These are phyloP conservation scores for Synchiropus splendidus DNA, from an alignment of 2,113 vertebrate species.

Conservation along the genomic window DNA sequence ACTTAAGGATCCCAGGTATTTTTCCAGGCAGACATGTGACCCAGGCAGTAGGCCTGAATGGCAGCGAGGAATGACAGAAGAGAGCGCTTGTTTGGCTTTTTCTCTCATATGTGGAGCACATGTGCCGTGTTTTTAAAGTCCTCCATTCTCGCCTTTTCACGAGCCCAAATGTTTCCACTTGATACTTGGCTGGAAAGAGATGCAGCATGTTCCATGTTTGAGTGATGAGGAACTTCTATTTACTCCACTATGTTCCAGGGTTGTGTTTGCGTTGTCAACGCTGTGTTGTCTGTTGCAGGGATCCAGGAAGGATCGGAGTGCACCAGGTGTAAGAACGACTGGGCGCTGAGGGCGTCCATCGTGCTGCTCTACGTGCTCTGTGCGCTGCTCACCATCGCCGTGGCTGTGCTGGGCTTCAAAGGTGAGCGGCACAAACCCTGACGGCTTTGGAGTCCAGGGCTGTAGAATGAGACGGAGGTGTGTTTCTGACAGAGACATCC, in stretches of 20 bases:
- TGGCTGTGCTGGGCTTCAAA: slow-evolving; percentile 95
- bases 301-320: slow-evolving; percentile 96
- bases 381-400: slow-evolving; percentile 87
- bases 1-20: too few species aligned
- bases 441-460: too few species aligned
- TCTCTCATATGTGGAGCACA: slow-evolving; percentile 39
- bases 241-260: too few species aligned
- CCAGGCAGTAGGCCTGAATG: neutral
- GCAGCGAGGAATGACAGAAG: slow-evolving; percentile 17
- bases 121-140: slow-evolving; percentile 26
- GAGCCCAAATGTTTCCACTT: slow-evolving; percentile 40
- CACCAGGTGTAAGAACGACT: slow-evolving; percentile 96
- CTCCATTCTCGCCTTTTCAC: slow-evolving; percentile 16
- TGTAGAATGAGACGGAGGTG: too few species aligned
- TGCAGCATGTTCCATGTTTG: too few species aligned
- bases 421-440: slow-evolving; percentile 60
- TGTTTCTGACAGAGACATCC: too few species aligned
- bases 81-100: slow-evolving; percentile 9
- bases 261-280: too few species aligned
- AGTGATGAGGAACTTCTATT: too few species aligned
- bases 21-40: neutral
- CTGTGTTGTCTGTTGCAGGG: slow-evolving; percentile 76
- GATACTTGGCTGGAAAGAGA: slow-evolving; percentile 17
- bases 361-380: slow-evolving; percentile 88
- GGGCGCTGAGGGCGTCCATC: slow-evolving; percentile 89